Base-by-base conservation (phyloP, 2,797 vertebrate genomes). In the Spondyliosoma cantharus region DNA sequence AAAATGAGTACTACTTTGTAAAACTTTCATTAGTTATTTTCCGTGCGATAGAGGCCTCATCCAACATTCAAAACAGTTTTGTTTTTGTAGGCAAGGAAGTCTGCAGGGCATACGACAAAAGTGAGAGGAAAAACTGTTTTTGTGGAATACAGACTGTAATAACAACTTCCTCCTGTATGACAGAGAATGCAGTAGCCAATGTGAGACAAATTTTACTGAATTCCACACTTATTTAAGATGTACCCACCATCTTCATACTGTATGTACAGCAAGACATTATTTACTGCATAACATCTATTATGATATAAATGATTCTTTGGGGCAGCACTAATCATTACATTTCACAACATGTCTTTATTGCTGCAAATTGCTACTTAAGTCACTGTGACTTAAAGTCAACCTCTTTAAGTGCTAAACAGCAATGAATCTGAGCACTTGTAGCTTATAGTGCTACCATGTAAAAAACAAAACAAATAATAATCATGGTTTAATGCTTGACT, bases 401-500 rank as follows among this genome's bases (percentile, higher is more conserved):
- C 12, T 70, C 13, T 15, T 17, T 14, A 8, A 48, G 27, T 22
- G 4, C 14, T 8, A 8, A 20, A 3, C 8, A 16, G 48, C 43
- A 66, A 45, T 3, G 22, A 5, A 3, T 12, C 24, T 4, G 4
- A 50, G 69, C n/a, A 73, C 19, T 16, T 42, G 9, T 7, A 15
- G 6, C 14, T 37, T 27, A 46, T 29, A 46, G 7, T 50, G 19
- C 32, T 19, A 58, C 24, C 22, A 22, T 24, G 15, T 37, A 37
- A 37, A 37, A 8, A 45, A n/a, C n/a, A n/a, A n/a, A n/a, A n/a
- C n/a, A 19, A 9, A 54, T 32, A 57, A 75, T 53, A 67, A 19
- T 29, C 4, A 1, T 20, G 6, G 43, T 66, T 86, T 76, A 57
- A 59, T 54, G 22, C 17, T 66, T 54, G 45, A 72, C 43, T 72